Base-by-base conservation (phyloP, 2,888 invertebrate species). In the Thereva nobilitata region DNA sequence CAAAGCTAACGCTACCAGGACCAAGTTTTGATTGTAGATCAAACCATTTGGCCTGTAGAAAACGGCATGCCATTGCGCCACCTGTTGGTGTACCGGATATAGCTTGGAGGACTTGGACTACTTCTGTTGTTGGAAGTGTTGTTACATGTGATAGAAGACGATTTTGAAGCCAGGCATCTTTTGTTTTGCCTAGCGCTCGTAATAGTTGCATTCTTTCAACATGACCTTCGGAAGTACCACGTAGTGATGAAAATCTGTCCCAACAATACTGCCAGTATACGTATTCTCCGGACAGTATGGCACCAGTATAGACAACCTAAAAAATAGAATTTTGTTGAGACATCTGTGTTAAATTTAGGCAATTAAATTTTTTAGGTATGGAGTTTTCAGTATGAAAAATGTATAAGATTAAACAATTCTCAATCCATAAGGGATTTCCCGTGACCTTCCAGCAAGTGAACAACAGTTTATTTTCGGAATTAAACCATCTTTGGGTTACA, bases 141-240 rank as follows among this genome's bases (percentile, higher is more conserved):
- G 80, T 80, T 4, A 82, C 80, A 70, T 81, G 81, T 8, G 81
- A 80, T 10, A 81, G 73, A 70, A 81, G 73, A 34, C 81, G 81
- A 72, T 82, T 82, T 73, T 82, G 82, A 37, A 81, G 76, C 81
- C 81, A 81, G 44, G 81, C 82, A 70, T 82, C 81, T 72, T 81
- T 81, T 69, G 81, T 81, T 50, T 80, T 75, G 1, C 81, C 82
- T 66, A 81, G 70, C 0, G 81, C 81, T 35, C 82, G 74, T 52
- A 81, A 57, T 63, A 81, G 61, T 70, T 81, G 81, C 78, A 81
- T 80, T 3, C 81, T 77, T 68, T 81, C 81, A 40, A 80, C 78
- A 61, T 77, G 76, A 4, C 78, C 80, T 67, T 80, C 80, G 12
- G 80, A 76, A 50, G 76, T 76, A 42, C 79, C 76, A 66, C 78